Percentiles rank a stretch among this genome's conserved stretches.
These are phyloP conservation scores for Bucco capensis DNA, from an alignment of 2,113 vertebrate species.

Conservation along the genomic window DNA sequence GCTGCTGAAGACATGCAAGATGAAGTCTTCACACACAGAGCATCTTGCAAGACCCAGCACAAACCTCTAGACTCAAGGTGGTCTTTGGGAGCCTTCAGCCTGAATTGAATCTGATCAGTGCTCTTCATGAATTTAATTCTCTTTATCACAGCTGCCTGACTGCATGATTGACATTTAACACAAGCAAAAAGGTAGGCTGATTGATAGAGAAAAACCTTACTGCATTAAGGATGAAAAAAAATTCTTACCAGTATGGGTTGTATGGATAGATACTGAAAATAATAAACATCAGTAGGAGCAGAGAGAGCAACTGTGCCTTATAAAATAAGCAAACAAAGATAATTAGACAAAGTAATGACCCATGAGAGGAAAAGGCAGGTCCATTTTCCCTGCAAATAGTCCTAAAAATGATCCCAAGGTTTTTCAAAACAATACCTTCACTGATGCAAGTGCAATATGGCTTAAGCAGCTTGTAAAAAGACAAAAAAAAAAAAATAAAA, in stretches of 20 bases:
- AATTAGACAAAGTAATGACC: not conserved
- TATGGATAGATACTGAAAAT: not conserved
- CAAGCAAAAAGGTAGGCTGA: not conserved
- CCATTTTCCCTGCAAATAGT: not conserved
- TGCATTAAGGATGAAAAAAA: not conserved
- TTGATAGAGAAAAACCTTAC: not conserved
- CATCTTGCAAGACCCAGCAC: not conserved
- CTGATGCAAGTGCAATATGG: not conserved
- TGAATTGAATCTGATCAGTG: not conserved
- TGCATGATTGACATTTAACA: rapidly evolving
- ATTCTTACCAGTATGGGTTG: too few species aligned
- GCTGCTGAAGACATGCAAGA: not conserved
- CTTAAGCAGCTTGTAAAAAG: not conserved
- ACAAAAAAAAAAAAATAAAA: not conserved
- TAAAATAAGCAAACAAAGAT: not conserved
- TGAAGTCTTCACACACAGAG: not conserved
- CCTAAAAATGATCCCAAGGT: not conserved
- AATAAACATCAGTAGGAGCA: not conserved
- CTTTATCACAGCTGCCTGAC: not conserved
- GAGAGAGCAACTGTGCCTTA: not conserved
- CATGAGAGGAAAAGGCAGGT: not conserved
- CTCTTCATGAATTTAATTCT: not conserved
- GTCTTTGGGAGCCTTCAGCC: not conserved
- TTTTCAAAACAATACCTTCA: not conserved
- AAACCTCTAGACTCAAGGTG: not conserved